Percentiles rank a stretch among this genome's conserved stretches.
phyloP scores from a whole-genome alignment of 1,140 invertebrate species.

The Drosophila mojavensis region DNA sequence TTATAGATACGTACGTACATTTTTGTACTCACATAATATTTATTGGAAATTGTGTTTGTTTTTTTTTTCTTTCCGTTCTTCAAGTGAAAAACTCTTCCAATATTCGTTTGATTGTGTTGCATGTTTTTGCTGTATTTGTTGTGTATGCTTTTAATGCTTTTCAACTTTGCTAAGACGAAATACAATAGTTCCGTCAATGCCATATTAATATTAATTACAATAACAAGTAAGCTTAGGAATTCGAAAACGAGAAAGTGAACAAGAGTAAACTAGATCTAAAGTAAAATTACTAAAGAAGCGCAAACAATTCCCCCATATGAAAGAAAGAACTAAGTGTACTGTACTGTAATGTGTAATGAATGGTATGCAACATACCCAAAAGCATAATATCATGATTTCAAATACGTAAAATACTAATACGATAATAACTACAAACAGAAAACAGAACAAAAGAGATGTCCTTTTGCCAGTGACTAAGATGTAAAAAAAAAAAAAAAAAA shows the following conservation, averaged over 20 bases:
- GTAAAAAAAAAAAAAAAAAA: not conserved
- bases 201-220: slow-evolving; percentile 77
- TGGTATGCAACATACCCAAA: slow-evolving; percentile 79
- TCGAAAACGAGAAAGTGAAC: slow-evolving; percentile 25
- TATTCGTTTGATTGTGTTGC: slow-evolving; percentile 66
- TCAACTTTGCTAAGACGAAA: slow-evolving; percentile 44
- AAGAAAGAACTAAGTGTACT: slow-evolving; percentile 37
- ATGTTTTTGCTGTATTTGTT: slow-evolving; percentile 70
- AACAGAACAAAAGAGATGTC: slow-evolving; percentile 51
- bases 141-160: slow-evolving; percentile 47
- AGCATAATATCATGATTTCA: slow-evolving; percentile 81
- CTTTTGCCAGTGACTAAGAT: slow-evolving; percentile 71
- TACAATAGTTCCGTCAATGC: slow-evolving; percentile 63
- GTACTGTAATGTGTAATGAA: slow-evolving; percentile 48
- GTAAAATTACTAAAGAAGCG: slow-evolving; percentile 35
- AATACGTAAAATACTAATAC: slow-evolving; percentile 77
- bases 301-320: slow-evolving; percentile 72
- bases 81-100: slow-evolving; percentile 60
- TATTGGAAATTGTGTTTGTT: slow-evolving; percentile 70
- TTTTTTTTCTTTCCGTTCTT: slow-evolving; percentile 43
- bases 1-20: slow-evolving; percentile 42
- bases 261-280: slow-evolving; percentile 13
- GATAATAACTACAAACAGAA: slow-evolving; percentile 33
- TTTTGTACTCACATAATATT: slow-evolving; percentile 65
- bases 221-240: slow-evolving; percentile 34